These are phyloP conservation scores for Gasteruption jaculator DNA, from an alignment of 2,888 invertebrate genomes.

Conservation along the genomic window DNA sequence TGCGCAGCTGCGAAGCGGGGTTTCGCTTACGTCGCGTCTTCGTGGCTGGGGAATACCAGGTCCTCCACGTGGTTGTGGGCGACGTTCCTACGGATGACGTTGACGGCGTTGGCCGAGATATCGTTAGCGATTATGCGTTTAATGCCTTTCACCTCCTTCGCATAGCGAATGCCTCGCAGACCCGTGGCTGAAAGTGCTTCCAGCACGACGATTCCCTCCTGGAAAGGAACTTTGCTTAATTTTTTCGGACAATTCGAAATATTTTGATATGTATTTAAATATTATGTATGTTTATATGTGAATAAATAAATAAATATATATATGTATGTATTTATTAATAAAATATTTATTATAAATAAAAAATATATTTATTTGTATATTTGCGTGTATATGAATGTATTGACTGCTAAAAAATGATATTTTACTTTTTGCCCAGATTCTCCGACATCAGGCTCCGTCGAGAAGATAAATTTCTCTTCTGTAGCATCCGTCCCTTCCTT, in stretches of 20 bases:
- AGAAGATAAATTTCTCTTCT: no score
- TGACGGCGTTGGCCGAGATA: constrained; percentile 77
- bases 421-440: no score
- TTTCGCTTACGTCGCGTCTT: constrained; percentile 90
- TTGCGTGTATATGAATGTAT: no score
- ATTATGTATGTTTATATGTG: neutral
- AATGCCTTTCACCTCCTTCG: constrained; percentile 84
- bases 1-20: no score
- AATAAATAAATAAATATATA: neutral
- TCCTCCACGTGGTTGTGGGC: constrained; percentile 69
- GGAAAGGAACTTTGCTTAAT: constrained; percentile 29
- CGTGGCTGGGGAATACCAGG: constrained; percentile 70
- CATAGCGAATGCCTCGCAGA: constrained; percentile 91
- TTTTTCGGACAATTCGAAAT: constrained; percentile 30
- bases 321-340: neutral
- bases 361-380: no score
- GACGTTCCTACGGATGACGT: constrained; percentile 80
- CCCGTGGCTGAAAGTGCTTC: constrained; percentile 97
- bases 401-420: no score
- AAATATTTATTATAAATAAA: neutral
- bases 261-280: neutral
- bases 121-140: constrained; percentile 88
- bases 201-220: constrained; percentile 67
- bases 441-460: no score
- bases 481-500: no score